These are phyloP conservation scores for Amiota communis DNA, from an alignment of 2,888 invertebrate genomes.

Conservation along the genomic window DNA sequence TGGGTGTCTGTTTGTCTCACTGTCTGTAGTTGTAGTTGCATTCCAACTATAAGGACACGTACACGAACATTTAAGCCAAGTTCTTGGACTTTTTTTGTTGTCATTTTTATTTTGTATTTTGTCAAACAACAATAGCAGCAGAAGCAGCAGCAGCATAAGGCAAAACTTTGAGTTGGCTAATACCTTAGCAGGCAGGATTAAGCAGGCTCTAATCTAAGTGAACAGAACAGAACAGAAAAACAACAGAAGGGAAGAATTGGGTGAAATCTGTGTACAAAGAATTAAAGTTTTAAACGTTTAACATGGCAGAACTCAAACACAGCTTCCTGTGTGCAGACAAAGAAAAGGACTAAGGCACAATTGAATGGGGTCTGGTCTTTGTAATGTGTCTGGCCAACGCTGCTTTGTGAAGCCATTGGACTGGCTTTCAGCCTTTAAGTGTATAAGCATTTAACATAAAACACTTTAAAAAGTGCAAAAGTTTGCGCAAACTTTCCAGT, in stretches of 20 bases:
- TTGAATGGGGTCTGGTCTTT: constrained; percentile 31
- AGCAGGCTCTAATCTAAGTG: constrained; percentile 43
- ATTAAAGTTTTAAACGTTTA: constrained; percentile 64
- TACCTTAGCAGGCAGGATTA: constrained; percentile 65
- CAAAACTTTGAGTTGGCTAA: constrained; percentile 64
- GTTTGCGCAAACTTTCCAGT: constrained; percentile 9
- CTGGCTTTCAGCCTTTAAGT: constrained; percentile 28
- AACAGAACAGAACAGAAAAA: constrained; percentile 27
- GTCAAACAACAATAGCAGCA: constrained; percentile 57
- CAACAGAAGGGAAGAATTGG: constrained; percentile 33
- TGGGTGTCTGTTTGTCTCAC: background rate
- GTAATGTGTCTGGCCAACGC: constrained; percentile 38
- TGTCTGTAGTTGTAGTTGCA: too few relatives aligned
- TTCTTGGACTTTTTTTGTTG: constrained; percentile 37
- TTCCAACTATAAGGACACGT: too few relatives aligned
- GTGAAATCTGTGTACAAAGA: constrained; percentile 57
- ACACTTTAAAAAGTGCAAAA: constrained; percentile 27
- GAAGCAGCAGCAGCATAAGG: constrained; percentile 63
- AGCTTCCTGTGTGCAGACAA: constrained; percentile 55
- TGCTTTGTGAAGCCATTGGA: constrained; percentile 18
- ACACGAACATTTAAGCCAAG: too few relatives aligned
- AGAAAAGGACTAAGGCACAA: constrained; percentile 34
- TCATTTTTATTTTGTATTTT: constrained; percentile 27
- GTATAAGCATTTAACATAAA: constrained; percentile 19
- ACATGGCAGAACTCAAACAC: constrained; percentile 54